Evolutionary conservation across 2,113 vertebrate genomes (phyloP).

Genomic region (Solea solea): DNA sequence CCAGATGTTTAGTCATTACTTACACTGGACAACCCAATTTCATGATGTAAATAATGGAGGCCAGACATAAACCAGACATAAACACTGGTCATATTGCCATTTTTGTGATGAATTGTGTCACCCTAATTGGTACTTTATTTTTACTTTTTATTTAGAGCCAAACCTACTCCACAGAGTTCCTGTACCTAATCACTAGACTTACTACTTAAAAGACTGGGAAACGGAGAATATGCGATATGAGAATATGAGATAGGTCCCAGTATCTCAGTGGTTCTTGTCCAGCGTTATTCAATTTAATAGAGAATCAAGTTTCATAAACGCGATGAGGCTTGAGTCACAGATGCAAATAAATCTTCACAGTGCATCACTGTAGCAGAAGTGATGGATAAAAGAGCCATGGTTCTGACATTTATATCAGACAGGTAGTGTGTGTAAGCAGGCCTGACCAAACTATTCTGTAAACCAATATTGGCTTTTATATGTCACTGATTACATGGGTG

Average conservation of each 20-base stretch:
- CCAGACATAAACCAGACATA: too few species aligned
- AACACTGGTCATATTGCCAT: too few species aligned
- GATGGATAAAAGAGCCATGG: background rate
- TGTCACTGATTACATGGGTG: constrained; percentile 76
- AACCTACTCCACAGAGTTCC: too few species aligned
- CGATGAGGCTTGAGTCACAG: background rate
- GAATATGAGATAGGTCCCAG: background rate
- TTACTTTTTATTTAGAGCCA: too few species aligned
- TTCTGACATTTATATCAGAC: background rate
- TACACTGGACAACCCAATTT: too few species aligned
- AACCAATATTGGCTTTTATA: constrained; percentile 70
- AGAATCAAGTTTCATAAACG: background rate
- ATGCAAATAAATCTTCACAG: background rate
- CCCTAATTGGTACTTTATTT: too few species aligned
- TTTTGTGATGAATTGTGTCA: too few species aligned
- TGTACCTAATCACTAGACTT: too few species aligned
- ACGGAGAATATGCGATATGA: background rate
- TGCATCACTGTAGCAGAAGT: background rate
- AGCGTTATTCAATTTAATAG: background rate
- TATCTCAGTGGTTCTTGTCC: constrained; percentile 11
- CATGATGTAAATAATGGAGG: too few species aligned
- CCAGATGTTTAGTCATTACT: too few species aligned
- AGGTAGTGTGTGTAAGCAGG: background rate
- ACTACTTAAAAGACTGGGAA: too few species aligned
- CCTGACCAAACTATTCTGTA: constrained; percentile 6